Percentiles rank a stretch among this genome's conserved stretches.
These are phyloP conservation scores for Tychaedon coryphoeus DNA, from an alignment of 2,113 vertebrate genomes.

Conservation along the genomic window DNA sequence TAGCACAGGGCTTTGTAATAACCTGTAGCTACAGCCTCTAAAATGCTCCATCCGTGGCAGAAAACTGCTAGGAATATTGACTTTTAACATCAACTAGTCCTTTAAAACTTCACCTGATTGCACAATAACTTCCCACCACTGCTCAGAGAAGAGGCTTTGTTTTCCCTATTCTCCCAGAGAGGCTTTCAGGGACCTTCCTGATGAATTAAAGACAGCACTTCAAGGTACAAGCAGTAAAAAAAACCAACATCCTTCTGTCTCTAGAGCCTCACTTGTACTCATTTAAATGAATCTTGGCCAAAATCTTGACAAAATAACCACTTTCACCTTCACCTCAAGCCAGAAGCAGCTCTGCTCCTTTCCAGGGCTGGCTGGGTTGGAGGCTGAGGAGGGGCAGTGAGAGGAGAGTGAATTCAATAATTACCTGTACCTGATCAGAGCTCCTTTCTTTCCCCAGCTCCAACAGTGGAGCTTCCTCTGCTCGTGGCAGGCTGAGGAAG, in stretches of 20 bases:
- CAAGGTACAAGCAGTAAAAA: background rate
- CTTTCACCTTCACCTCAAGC: background rate
- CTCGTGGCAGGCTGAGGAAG: background rate
- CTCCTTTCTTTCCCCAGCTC: background rate
- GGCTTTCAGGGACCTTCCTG: background rate
- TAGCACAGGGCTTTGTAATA: fast-evolving
- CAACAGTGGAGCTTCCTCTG: fast-evolving
- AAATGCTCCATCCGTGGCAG: background rate
- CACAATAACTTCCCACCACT: background rate
- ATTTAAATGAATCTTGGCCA: background rate
- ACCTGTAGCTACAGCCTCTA: background rate
- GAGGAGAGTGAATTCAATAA: background rate
- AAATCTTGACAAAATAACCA: background rate
- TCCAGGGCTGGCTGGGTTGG: background rate
- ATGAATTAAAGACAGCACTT: background rate
- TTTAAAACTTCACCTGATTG: background rate
- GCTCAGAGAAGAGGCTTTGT: background rate
- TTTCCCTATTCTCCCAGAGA: background rate
- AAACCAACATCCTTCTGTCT: background rate
- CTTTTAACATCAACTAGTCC: background rate
- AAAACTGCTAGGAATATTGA: background rate
- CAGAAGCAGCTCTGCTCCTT: background rate
- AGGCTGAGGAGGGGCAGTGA: background rate
- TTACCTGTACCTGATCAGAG: background rate
- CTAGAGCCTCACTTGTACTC: background rate